Evolutionary conservation across 2,888 invertebrate genomes (phyloP).

Genomic region (Synergus japonicus): DNA sequence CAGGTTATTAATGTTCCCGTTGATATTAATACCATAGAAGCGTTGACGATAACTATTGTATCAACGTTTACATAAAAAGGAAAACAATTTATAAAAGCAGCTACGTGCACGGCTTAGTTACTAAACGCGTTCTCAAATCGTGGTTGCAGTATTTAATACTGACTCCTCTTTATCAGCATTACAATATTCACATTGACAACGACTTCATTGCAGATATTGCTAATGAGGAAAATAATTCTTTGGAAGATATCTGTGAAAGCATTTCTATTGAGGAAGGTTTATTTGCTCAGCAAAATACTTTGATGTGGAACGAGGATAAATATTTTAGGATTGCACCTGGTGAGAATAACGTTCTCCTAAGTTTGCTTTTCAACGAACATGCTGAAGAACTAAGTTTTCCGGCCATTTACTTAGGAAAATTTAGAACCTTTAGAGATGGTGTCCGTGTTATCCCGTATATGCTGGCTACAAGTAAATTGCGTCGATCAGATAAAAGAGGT

Average conservation of each 20-base stretch:
- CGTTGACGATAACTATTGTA: slow-evolving; percentile 62
- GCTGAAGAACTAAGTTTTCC: slow-evolving; percentile 73
- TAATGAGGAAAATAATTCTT: too few relatives aligned
- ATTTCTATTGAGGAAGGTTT: slow-evolving; percentile 50
- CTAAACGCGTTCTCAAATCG: slow-evolving; percentile 55
- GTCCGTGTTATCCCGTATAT: slow-evolving; percentile 51
- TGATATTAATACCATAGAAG: slow-evolving; percentile 46
- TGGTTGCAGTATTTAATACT: slow-evolving; percentile 57
- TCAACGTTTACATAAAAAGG: slow-evolving; percentile 61
- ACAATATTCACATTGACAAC: too few relatives aligned
- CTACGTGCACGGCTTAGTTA: slow-evolving; percentile 59
- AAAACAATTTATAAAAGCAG: slow-evolving; percentile 57
- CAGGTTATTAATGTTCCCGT: too few relatives aligned
- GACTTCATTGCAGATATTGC: too few relatives aligned
- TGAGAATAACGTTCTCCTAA: slow-evolving; percentile 48
- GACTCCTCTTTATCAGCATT: slow-evolving; percentile 56
- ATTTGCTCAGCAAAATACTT: slow-evolving; percentile 54
- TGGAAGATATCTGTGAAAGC: too few relatives aligned
- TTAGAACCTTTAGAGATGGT: slow-evolving; percentile 47
- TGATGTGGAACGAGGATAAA: slow-evolving; percentile 57
- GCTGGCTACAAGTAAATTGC: slow-evolving; percentile 51
- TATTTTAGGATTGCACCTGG: slow-evolving; percentile 54
- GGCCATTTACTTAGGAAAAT: slow-evolving; percentile 52
- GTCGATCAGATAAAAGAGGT: slow-evolving; percentile 68
- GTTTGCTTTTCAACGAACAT: slow-evolving; percentile 63